Base-by-base conservation (phyloP, 1,140 invertebrate genomes). In the Helicorthomorpha holstii region DNA sequence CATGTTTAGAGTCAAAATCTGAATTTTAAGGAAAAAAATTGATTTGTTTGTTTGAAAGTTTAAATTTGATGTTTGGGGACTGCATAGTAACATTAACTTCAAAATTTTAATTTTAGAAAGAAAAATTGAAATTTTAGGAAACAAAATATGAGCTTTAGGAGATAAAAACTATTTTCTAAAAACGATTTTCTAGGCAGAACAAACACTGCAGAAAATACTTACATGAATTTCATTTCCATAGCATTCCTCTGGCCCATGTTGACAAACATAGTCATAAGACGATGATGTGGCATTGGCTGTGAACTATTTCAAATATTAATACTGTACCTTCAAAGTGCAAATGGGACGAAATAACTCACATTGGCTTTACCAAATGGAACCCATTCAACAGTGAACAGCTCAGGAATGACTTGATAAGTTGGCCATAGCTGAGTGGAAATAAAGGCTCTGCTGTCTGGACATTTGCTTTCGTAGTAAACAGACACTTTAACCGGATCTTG, bases 281-380 rank as follows among this genome's bases (percentile, higher is more conserved):
- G n/a, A n/a, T 14, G 19, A 21, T 10, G 7, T 12, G 4, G 4
- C 44, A 19, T 46, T 46, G 7, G 4, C 7, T 21, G 44, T 46
- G 25, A 22, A 46, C 44, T 46, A 22, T 25, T 7, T n/a, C n/a
- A n/a, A n/a, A n/a, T n/a, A n/a, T n/a, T n/a, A n/a, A n/a, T n/a
- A n/a, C n/a, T n/a, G n/a, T n/a, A n/a, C n/a, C n/a, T n/a, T n/a
- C n/a, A n/a, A n/a, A n/a, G n/a, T n/a, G n/a, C n/a, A n/a, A n/a
- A n/a, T n/a, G n/a, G n/a, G n/a, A n/a, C n/a, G n/a, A n/a, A 41
- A 19, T 41, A 41, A 12, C 57, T 60, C 57, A 68, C 68, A 54
- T 51, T 29, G 14, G 68, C 67, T 61, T 69, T 69, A 34, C 68
- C 68, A 60, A 62, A 70, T 10, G 68, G 66, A 7, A 59, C 44